These are phyloP conservation scores for Danio jaintianensis DNA, from an alignment of 2,797 vertebrate genomes.

Conservation along the genomic window DNA sequence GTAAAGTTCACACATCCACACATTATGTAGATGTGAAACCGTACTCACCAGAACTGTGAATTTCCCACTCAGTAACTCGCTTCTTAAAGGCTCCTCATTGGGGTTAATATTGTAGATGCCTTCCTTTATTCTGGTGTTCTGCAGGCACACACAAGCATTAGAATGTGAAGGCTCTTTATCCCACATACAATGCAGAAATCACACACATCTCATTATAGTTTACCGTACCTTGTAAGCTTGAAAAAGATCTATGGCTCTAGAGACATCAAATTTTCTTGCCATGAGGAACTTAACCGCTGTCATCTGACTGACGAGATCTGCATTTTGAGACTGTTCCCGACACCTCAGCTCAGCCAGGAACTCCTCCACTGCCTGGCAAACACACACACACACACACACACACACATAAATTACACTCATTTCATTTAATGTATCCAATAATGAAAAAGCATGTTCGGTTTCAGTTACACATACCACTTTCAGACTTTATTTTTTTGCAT, in stretches of 20 bases:
- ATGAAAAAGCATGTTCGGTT: background rate
- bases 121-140: constrained; percentile 88
- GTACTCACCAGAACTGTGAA: constrained; percentile 86
- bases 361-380: constrained; percentile 82
- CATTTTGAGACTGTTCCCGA: constrained; percentile 81
- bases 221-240: constrained; percentile 84
- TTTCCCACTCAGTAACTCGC: constrained; percentile 84
- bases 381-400: constrained; percentile 47
- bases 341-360: constrained; percentile 82
- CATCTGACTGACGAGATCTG: constrained; percentile 81
- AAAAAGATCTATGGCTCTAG: constrained; percentile 84
- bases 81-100: constrained; percentile 84
- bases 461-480: background rate
- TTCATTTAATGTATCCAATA: background rate
- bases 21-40: background rate
- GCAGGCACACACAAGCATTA: constrained; percentile 6
- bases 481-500: background rate
- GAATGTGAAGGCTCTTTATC: background rate
- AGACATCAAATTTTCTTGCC: constrained; percentile 87
- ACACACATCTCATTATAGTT: background rate
- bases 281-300: constrained; percentile 87
- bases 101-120: constrained; percentile 87
- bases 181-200: background rate
- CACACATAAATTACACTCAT: background rate
- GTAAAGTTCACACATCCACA: background rate